These are phyloP conservation scores for Villa cingulata DNA, from an alignment of 2,888 invertebrate species.

Conservation along the genomic window DNA sequence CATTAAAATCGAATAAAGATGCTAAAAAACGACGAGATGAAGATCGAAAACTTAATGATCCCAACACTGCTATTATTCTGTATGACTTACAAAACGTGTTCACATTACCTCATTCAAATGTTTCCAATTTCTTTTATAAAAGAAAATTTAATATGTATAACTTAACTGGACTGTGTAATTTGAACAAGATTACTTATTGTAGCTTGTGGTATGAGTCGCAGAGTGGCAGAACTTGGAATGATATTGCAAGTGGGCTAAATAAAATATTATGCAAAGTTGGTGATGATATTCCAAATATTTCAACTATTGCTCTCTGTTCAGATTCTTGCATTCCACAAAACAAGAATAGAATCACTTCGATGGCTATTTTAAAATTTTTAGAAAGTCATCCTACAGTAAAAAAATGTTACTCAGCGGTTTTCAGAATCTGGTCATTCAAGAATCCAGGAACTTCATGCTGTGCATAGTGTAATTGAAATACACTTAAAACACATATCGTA, in stretches of 20 bases:
- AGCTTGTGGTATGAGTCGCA: slow-evolving; percentile 3
- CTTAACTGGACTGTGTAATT: slow-evolving; percentile 7
- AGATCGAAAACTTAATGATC: neutral
- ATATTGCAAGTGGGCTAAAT: neutral
- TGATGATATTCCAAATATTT: too few species aligned
- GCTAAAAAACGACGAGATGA: neutral
- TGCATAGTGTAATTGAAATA: too few species aligned
- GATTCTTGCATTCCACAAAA: slow-evolving; percentile 1
- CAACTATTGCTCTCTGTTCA: neutral
- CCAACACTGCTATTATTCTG: neutral
- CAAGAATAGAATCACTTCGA: too few species aligned
- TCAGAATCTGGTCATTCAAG: too few species aligned
- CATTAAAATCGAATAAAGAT: too few species aligned
- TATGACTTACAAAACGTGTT: slow-evolving; percentile 11
- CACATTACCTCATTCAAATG: slow-evolving; percentile 3
- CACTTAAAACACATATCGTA: too few species aligned
- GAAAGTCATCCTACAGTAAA: too few species aligned
- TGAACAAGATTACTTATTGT: slow-evolving; percentile 7
- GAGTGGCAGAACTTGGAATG: slow-evolving; percentile 1
- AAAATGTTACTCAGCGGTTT: too few species aligned
- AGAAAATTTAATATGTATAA: slow-evolving; percentile 7
- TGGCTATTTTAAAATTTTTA: too few species aligned
- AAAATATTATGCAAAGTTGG: neutral
- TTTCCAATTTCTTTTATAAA: slow-evolving; percentile 6
- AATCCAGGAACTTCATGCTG: too few species aligned